Conservation (phyloP, 2,888 invertebrate species). For the Epinotia demarniana region DNA sequence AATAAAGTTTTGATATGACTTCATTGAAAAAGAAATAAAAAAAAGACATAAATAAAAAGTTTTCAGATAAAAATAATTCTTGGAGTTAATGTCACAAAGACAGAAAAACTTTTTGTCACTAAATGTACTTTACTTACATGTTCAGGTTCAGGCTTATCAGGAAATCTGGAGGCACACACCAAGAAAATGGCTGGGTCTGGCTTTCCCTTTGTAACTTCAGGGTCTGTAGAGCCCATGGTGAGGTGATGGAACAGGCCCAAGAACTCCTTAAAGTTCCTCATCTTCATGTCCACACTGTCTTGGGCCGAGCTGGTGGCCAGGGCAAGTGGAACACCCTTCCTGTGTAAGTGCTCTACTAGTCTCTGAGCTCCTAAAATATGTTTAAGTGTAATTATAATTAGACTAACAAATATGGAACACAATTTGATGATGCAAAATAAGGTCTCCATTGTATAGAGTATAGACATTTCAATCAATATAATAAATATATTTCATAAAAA, state of each 20-base stretch:
- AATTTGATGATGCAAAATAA: background rate
- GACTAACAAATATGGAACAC: background rate
- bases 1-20: no score
- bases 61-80: background rate
- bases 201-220: conserved; percentile 93
- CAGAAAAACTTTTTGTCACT: background rate
- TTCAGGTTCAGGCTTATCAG: conserved; percentile 86
- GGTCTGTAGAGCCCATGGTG: conserved; percentile 92
- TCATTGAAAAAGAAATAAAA: no score
- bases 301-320: conserved; percentile 93
- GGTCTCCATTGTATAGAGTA: background rate
- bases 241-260: conserved; percentile 88
- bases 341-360: conserved; percentile 90
- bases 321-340: conserved; percentile 90
- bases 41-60: no score
- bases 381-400: conserved; percentile 15
- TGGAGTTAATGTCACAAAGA: background rate
- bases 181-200: conserved; percentile 95
- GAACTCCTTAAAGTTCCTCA: conserved; percentile 86
- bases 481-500: no score
- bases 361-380: conserved; percentile 88
- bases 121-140: conserved; percentile 67
- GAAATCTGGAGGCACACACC: conserved; percentile 90
- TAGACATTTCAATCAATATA: no score
- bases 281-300: conserved; percentile 89